Conservation (phyloP, 2,113 vertebrate genomes). For the Aythya baeri region DNA sequence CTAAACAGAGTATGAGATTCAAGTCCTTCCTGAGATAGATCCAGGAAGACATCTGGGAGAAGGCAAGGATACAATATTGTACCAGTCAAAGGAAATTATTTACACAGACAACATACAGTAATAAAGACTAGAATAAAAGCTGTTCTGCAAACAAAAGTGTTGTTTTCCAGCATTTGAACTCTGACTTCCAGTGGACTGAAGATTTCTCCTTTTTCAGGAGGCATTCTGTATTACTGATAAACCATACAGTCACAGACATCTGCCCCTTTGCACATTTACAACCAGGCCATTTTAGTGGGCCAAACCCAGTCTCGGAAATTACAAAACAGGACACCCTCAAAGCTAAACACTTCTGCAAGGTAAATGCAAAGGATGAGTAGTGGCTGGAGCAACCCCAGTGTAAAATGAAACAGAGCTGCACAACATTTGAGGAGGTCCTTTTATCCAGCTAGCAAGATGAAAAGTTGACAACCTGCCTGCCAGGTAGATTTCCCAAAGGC, state of each 20-base stretch:
- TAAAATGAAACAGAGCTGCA: background rate
- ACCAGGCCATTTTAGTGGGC: background rate
- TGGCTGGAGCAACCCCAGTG: background rate
- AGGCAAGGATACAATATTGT: background rate
- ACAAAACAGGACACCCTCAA: background rate
- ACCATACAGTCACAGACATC: background rate
- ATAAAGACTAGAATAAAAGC: background rate
- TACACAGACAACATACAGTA: background rate
- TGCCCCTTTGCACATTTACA: background rate
- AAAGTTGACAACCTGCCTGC: background rate
- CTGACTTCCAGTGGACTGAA: background rate
- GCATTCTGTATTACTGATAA: background rate
- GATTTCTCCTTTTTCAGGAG: background rate
- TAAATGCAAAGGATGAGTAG: background rate
- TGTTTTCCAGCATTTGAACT: background rate
- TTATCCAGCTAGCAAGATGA: background rate
- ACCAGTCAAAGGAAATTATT: background rate
- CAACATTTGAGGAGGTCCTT: background rate
- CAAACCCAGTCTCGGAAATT: background rate
- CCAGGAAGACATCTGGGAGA: background rate
- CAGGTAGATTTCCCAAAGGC: background rate
- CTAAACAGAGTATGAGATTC: background rate
- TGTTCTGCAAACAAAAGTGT: background rate
- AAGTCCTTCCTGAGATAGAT: background rate
- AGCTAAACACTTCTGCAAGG: background rate